Evolutionary conservation across 2,113 vertebrate genomes (phyloP).

Genomic region (Caretta caretta): DNA sequence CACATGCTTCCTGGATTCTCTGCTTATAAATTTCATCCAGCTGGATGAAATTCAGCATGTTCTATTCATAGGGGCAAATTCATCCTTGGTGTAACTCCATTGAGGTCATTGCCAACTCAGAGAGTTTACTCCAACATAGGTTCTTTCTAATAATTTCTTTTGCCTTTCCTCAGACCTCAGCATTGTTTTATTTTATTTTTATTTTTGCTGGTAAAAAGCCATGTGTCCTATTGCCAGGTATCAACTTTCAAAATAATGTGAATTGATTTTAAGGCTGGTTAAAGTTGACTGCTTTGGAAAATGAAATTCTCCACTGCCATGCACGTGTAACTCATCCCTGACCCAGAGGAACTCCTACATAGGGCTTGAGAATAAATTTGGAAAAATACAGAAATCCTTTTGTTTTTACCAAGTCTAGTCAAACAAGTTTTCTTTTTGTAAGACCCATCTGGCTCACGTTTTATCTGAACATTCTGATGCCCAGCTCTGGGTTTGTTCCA

Average conservation of each 20-base stretch:
- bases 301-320: not conserved
- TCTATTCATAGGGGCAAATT: not conserved
- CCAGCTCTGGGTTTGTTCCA: not conserved
- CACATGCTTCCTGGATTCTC: not conserved
- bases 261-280: not conserved
- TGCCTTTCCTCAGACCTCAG: not conserved
- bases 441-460: not conserved
- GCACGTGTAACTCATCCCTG: not conserved
- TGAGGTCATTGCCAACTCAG: not conserved
- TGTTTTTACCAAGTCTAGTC: not conserved
- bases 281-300: not conserved
- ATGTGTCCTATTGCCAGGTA: not conserved
- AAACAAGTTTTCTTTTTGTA: not conserved
- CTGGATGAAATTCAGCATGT: not conserved
- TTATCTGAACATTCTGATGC: not conserved
- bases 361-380: not conserved
- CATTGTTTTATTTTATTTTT: not conserved
- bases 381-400: not conserved
- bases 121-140: not conserved
- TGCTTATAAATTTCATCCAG: not conserved
- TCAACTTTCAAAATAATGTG: not conserved
- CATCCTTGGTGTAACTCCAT: rapidly evolving
- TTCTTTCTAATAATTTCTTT: not conserved
- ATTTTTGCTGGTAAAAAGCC: not conserved
- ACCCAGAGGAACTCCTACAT: not conserved